Evolutionary conservation across 2,113 vertebrate genomes (phyloP).

Genomic region (Loxodonta africana): DNA sequence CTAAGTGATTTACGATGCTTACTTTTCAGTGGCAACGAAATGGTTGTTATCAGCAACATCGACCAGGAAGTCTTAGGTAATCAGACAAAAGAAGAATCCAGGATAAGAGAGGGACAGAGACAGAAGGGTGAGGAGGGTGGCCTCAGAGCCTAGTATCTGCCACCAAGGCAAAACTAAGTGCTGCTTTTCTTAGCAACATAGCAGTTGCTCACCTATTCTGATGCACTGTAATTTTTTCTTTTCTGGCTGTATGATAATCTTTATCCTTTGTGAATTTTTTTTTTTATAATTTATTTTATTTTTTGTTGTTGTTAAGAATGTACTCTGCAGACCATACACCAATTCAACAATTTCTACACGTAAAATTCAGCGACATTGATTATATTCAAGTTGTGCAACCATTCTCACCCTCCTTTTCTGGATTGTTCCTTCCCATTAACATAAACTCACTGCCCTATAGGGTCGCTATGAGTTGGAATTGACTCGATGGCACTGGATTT

Average conservation of each 20-base stretch:
- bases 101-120: not conserved
- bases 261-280: not conserved
- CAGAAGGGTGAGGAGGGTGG: not conserved
- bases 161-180: not conserved
- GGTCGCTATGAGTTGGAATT: no score
- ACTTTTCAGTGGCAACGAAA: constrained; percentile 32
- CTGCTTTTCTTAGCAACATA: not conserved
- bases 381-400: not conserved
- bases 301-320: not conserved
- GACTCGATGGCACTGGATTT: no score
- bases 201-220: not conserved
- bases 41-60: not conserved
- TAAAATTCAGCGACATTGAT: not conserved
- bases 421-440: not conserved
- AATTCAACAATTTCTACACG: not conserved
- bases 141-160: not conserved
- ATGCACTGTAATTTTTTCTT: not conserved
- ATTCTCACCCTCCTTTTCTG: not conserved
- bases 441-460: not conserved
- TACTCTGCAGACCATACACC: not conserved
- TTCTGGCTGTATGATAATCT: not conserved
- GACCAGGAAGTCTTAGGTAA: not conserved
- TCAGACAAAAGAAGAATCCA: constrained; percentile 6
- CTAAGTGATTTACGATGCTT: constrained; percentile 13
- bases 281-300: not conserved